Percentiles rank a stretch among this genome's conserved stretches.
phyloP scores from a whole-genome alignment of 2,888 invertebrate genomes.

The Carpatolechia fugitivella region DNA sequence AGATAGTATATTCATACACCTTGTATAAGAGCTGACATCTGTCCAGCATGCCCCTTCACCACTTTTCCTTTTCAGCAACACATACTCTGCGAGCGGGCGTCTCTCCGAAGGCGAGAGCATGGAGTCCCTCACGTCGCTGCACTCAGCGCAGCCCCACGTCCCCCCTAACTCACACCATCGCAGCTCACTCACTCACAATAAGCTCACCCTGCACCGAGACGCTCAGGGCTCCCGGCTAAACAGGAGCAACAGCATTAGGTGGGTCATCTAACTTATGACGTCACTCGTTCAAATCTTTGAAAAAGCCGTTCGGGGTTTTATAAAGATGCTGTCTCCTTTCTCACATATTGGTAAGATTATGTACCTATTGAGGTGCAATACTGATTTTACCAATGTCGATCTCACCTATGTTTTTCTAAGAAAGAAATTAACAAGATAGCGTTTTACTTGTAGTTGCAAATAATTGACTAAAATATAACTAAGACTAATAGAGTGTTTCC shows the following conservation, averaged over 20 bases:
- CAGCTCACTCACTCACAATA: constrained; percentile 82
- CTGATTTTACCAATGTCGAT: too few relatives aligned
- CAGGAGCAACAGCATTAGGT: constrained; percentile 96
- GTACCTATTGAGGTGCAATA: too few relatives aligned
- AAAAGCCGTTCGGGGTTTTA: background rate
- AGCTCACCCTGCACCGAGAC: constrained; percentile 79
- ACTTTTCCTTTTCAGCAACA: constrained; percentile 80
- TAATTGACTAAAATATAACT: too few relatives aligned
- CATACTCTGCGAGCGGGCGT: constrained; percentile 85
- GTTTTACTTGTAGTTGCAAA: too few relatives aligned
- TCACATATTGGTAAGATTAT: too few relatives aligned
- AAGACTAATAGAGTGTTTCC: too few relatives aligned
- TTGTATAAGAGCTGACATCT: constrained; percentile 34
- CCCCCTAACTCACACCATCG: constrained; percentile 84
- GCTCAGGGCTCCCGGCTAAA: constrained; percentile 84
- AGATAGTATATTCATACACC: too few relatives aligned
- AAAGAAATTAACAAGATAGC: too few relatives aligned
- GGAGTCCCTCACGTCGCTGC: constrained; percentile 88
- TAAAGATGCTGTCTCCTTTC: too few relatives aligned
- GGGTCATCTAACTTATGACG: constrained; percentile 42
- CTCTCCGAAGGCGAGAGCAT: constrained; percentile 95
- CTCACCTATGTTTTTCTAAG: too few relatives aligned
- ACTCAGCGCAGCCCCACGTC: constrained; percentile 87
- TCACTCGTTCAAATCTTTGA: background rate
- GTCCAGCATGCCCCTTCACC: constrained; percentile 56